Evolutionary conservation across 2,113 vertebrate genomes (phyloP).

Genomic region (Plecotus auritus): DNA sequence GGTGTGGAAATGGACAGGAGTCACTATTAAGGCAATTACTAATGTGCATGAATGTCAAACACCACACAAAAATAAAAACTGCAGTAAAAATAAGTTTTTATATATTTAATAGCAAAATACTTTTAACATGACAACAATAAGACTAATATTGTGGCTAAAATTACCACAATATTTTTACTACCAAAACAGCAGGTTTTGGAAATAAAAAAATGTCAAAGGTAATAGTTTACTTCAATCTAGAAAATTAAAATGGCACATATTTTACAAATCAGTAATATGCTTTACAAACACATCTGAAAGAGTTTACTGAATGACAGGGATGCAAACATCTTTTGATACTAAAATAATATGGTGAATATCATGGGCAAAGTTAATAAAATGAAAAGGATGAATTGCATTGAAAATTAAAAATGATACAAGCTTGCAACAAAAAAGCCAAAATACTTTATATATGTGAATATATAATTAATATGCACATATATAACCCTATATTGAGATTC

Average conservation of each 20-base stretch:
- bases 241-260: slow-evolving; percentile 66
- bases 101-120: slow-evolving; percentile 66
- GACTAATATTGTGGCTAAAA: slow-evolving; percentile 64
- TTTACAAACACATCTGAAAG: slow-evolving; percentile 92
- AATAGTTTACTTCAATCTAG: slow-evolving; percentile 54
- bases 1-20: slow-evolving; percentile 55
- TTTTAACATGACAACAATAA: slow-evolving; percentile 64
- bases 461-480: slow-evolving; percentile 58
- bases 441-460: slow-evolving; percentile 66
- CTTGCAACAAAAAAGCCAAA: slow-evolving; percentile 45
- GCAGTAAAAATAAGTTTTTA: slow-evolving; percentile 52
- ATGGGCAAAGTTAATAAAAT: slow-evolving; percentile 59
- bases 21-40: slow-evolving; percentile 54
- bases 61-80: slow-evolving; percentile 48
- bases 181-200: slow-evolving; percentile 71
- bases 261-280: slow-evolving; percentile 88
- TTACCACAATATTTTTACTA: slow-evolving; percentile 72
- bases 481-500: slow-evolving; percentile 67
- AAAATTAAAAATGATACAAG: slow-evolving; percentile 59
- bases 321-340: slow-evolving; percentile 83
- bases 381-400: slow-evolving; percentile 64
- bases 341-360: slow-evolving; percentile 61
- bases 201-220: slow-evolving; percentile 65
- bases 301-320: slow-evolving; percentile 87
- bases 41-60: slow-evolving; percentile 57